Base-by-base conservation (phyloP, 1,140 invertebrate species). In the Nixonia krombeini region DNA sequence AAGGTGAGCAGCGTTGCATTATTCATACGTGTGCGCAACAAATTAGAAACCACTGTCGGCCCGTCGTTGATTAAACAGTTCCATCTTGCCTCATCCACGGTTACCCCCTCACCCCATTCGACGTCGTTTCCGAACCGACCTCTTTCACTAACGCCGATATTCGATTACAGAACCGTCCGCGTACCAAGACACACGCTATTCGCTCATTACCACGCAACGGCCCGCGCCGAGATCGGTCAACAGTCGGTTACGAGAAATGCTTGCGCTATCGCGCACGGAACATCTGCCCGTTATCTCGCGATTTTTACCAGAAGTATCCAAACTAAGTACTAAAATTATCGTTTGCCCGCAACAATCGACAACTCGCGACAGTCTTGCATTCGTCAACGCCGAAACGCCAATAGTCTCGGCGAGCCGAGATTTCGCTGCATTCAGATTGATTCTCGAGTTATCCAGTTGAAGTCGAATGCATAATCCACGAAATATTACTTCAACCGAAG, bases 21-120 rank as follows among this genome's bases (percentile, higher is more conserved):
- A 73, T 76, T 74, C 74, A 72, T 70, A 56, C 45, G 62, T 66
- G 64, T 70, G 63, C 40, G 46, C 59, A 70, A 76, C 65, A 70
- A 74, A 73, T 74, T 70, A 63, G 62, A 26, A 53, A 53, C 49
- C 58, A 55, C 45, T 52, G 56, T 65, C 41, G 58, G 42, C 55
- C 46, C 56, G 66, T 69, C 62, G 51, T 58, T 72, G 61, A 69
- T 72, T 69, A 66, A 65, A 16, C 31, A 44, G 23, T 33, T 16
- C 33, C 49, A 25, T 38, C 41, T 56, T 15, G 13, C 29, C 35
- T 57, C 37, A 35, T 58, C 38, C 25, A 13, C 12, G 29, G 4
- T 28, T 8, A 21, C 46, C 41, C 41, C 45, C 41, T 33, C 40
- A 18, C 56, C n/a, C n/a, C n/a, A n/a, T 51, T 56, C 29, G 18